A percentile compares a stretch with the other conserved stretches of the same genome.
phyloP scores from a whole-genome alignment of 2,797 vertebrate species.

The Poeciliopsis turneri region DNA sequence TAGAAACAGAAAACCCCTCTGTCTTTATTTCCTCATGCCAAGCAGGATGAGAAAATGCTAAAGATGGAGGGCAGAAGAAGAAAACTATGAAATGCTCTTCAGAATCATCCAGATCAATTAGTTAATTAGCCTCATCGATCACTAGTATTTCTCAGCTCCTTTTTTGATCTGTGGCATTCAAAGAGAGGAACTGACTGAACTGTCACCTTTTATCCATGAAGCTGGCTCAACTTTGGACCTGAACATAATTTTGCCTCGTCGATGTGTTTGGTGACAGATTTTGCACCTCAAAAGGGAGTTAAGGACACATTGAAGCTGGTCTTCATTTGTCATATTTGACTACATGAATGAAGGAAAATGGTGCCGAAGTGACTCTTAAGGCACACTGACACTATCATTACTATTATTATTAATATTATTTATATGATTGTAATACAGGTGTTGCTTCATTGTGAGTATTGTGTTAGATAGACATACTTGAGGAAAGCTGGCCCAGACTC shows the following conservation, averaged over 20 bases:
- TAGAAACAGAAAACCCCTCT: not conserved
- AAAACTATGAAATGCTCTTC: not conserved
- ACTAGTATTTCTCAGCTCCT: conserved; percentile 6
- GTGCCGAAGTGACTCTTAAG: conserved; percentile 47
- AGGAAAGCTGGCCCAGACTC: conserved; percentile 27
- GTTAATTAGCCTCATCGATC: conserved; percentile 7
- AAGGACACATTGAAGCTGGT: conserved; percentile 77
- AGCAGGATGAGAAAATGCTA: not conserved
- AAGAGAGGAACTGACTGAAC: conserved; percentile 39
- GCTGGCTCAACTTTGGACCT: conserved; percentile 49
- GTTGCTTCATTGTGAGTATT: conserved; percentile 62
- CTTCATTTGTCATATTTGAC: conserved; percentile 69
- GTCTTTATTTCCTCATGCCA: not conserved
- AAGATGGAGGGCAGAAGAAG: conserved; percentile 5
- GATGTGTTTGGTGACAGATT: conserved; percentile 51
- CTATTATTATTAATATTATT: conserved; percentile 58
- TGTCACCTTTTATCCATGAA: conserved; percentile 56
- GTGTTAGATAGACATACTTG: conserved; percentile 40
- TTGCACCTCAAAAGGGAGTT: conserved; percentile 64
- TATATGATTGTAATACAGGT: conserved; percentile 68
- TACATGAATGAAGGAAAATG: conserved; percentile 21
- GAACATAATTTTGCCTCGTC: conserved; percentile 16
- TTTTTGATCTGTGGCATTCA: not conserved
- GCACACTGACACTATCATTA: conserved; percentile 19
- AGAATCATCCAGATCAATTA: conserved; percentile 16